Base-by-base conservation (phyloP, 2,113 vertebrate genomes). In the Crotalus viridis region DNA sequence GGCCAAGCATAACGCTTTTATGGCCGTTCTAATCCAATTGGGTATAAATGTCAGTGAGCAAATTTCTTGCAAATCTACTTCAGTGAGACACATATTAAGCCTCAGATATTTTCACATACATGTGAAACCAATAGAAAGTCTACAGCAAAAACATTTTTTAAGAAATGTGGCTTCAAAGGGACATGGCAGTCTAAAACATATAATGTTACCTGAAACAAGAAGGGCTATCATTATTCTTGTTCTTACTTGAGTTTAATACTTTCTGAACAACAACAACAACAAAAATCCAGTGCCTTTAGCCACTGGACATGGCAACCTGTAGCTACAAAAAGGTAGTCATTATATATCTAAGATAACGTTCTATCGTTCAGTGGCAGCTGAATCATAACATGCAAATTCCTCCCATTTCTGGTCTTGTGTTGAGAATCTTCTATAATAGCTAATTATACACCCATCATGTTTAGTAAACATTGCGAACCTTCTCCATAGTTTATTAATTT, bases 1-100 rank as follows among this genome's bases (percentile, higher is more conserved):
- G 95, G 85, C 94, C 64, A 88, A 57, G 91, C 55, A 3, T 94
- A 0, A 0, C 56, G 74, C 64, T 94, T 93, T 39, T 54, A 26
- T 88, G 22, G 33, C 89, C 94, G 2, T 94, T 94, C 86, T 92
- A 48, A 91, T 85, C 56, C 54, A 0, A 0, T n/a, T 89, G 69
- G 95, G 19, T 90, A 88, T 54, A 89, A 81, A 46, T 96, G 91
- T 91, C 94, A 94, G 88, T 89, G 94, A 95, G 96, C 91, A 95
- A 96, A 92, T 52, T 93, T 91, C 94, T 88, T 95, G 56, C 10
- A 91, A n/a, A 5, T 39, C 51, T 2, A 0, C 15, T 86, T 56
- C 93, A 92, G 17, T 13, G 39, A 95, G 56, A 88, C 39, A 95
- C 95, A 91, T 94, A 93, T 91, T 94, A 92, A 94, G 69, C 21